phyloP scores from a whole-genome alignment of 1,140 invertebrate genomes.

The Antheraea pernyi region DNA sequence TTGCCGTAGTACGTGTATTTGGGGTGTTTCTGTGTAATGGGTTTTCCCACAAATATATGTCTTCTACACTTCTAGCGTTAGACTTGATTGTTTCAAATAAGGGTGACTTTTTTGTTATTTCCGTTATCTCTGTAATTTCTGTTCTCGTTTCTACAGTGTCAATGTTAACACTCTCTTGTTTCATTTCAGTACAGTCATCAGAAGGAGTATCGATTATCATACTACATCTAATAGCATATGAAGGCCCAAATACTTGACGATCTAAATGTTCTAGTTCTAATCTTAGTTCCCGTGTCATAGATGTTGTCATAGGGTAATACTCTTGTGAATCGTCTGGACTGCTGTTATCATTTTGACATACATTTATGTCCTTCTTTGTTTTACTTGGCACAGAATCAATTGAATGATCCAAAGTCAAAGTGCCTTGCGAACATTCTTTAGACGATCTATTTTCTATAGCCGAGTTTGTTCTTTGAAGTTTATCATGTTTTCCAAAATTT shows the following conservation, averaged over 20 bases:
- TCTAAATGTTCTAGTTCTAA: slow-evolving; percentile 90
- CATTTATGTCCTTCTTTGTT: slow-evolving; percentile 35
- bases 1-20: slow-evolving; percentile 61
- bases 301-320: slow-evolving; percentile 92
- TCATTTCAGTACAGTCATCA: slow-evolving; percentile 58
- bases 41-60: slow-evolving; percentile 89
- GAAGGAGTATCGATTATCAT: slow-evolving; percentile 66
- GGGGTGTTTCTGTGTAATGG: slow-evolving; percentile 82
- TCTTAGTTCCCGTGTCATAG: slow-evolving; percentile 89
- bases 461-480: slow-evolving; percentile 55
- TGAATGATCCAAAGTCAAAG: slow-evolving; percentile 38
- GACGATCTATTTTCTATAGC: slow-evolving; percentile 42
- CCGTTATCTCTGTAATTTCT: slow-evolving; percentile 40
- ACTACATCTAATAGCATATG: slow-evolving; percentile 62
- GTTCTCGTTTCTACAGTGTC: slow-evolving; percentile 41
- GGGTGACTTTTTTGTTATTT: slow-evolving; percentile 56
- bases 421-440: slow-evolving; percentile 60
- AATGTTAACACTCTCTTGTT: slow-evolving; percentile 27
- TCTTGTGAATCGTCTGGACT: slow-evolving; percentile 89
- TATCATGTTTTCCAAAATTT: slow-evolving; percentile 50
- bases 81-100: slow-evolving; percentile 58
- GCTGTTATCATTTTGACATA: slow-evolving; percentile 79
- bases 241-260: slow-evolving; percentile 85
- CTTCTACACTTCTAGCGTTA: slow-evolving; percentile 76
- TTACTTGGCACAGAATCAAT: slow-evolving; percentile 24